Conservation (phyloP, 2,113 vertebrate genomes). For the Copsychus sechellarum region DNA sequence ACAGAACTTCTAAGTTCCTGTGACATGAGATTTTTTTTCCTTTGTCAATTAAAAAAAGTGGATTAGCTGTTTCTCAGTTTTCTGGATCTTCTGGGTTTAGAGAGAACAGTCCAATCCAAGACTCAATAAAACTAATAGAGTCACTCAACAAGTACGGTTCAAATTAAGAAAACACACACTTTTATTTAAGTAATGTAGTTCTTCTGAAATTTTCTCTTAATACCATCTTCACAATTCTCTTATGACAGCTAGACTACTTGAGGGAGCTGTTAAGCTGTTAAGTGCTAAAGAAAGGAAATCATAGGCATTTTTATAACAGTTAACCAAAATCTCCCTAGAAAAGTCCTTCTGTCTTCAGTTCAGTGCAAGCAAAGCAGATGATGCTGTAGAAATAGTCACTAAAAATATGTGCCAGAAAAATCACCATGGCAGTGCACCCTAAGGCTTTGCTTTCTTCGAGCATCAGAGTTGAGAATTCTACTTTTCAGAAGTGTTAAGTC, state of each 20-base stretch:
- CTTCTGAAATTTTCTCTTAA: background rate
- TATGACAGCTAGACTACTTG: background rate
- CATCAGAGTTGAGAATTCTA: background rate
- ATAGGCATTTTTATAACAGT: background rate
- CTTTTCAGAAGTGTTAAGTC: background rate
- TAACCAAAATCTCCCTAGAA: background rate
- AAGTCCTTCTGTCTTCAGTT: background rate
- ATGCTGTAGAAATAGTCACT: background rate
- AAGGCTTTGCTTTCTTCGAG: background rate
- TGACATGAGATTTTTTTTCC: background rate
- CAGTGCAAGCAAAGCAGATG: background rate
- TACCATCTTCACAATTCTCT: background rate
- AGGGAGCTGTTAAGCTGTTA: background rate
- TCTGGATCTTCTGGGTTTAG: background rate
- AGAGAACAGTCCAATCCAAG: background rate
- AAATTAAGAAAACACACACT: background rate
- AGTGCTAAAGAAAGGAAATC: background rate
- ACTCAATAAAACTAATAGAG: background rate
- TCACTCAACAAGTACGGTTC: background rate
- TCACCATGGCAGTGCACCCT: background rate
- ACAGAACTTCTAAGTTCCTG: background rate
- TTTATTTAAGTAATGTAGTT: background rate
- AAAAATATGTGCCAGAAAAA: background rate
- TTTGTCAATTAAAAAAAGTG: background rate
- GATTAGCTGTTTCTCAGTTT: background rate